A percentile compares a stretch with the other conserved stretches of the same genome.
Conservation (phyloP, 1,140 invertebrate genomes). For the Stenopsyche tienmushanensis region DNA sequence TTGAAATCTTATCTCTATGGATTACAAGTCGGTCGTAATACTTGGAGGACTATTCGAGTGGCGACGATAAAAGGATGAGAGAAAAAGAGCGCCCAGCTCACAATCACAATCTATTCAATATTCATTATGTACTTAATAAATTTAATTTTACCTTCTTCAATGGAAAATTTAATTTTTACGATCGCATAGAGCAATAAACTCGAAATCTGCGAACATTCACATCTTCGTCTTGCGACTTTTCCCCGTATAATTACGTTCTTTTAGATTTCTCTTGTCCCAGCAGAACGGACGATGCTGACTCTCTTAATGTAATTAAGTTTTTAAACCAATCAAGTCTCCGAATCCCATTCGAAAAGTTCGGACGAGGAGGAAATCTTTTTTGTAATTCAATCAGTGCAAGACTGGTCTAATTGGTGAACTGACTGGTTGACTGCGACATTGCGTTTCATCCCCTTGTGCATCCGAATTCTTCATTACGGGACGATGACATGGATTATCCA, state of each 20-base stretch:
- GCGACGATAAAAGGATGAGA: too few relatives aligned
- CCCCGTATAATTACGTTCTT: conserved; percentile 14
- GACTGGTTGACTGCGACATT: conserved; percentile 8
- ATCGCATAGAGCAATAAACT: neutral
- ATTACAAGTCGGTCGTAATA: too few relatives aligned
- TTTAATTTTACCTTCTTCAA: neutral
- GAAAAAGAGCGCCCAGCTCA: too few relatives aligned
- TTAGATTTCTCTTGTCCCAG: conserved; percentile 5
- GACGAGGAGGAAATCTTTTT: conserved; percentile 33
- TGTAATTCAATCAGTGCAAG: conserved; percentile 39
- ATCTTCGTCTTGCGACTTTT: neutral
- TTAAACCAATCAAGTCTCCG: conserved; percentile 39
- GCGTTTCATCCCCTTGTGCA: conserved; percentile 2
- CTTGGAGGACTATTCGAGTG: too few relatives aligned
- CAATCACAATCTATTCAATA: too few relatives aligned
- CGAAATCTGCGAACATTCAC: neutral
- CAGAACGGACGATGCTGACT: conserved; percentile 20
- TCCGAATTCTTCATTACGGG: too few relatives aligned
- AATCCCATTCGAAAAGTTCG: conserved; percentile 34
- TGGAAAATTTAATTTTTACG: neutral
- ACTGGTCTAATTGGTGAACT: conserved; percentile 39
- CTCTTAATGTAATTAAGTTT: conserved; percentile 41
- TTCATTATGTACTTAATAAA: neutral
- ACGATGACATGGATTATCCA: too few relatives aligned
- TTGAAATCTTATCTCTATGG: too few relatives aligned